Conservation (phyloP, 2,888 invertebrate species). For the Pristionchus entomophagus region DNA sequence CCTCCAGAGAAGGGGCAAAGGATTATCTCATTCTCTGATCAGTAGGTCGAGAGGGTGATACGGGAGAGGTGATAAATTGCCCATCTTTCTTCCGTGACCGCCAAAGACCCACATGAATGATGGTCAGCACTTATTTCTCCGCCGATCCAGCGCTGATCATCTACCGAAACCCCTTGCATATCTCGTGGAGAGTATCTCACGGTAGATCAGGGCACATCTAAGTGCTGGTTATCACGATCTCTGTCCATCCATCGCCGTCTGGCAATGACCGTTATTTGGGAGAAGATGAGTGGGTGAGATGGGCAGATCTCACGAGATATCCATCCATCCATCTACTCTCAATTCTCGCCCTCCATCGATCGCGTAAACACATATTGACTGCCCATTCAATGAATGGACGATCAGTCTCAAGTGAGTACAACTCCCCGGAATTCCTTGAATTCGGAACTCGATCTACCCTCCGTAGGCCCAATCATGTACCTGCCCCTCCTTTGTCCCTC, state of each 20-base stretch:
- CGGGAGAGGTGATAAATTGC: conserved; percentile 27
- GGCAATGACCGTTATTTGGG: neutral
- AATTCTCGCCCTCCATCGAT: conserved; percentile 20
- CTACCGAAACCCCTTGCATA: neutral
- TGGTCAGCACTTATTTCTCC: neutral
- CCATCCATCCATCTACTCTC: neutral
- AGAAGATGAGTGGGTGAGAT: neutral
- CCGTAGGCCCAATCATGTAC: neutral
- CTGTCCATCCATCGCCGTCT: neutral
- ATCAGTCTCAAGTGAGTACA: neutral
- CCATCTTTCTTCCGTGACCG: conserved; percentile 43
- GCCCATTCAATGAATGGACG: neutral
- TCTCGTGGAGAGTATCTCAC: neutral
- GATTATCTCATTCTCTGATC: neutral
- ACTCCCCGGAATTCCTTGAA: neutral
- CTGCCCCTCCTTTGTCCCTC: neutral
- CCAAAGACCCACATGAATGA: neutral
- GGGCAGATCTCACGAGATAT: conserved; percentile 16
- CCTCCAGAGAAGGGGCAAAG: neutral
- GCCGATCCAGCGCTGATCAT: neutral
- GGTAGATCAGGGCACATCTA: conserved; percentile 12
- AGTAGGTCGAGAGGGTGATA: conserved; percentile 15
- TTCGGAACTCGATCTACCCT: neutral
- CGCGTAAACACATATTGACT: conserved; percentile 12
- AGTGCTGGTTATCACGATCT: neutral